Percentiles rank a stretch among this genome's conserved stretches.
phyloP scores from a whole-genome alignment of 2,888 invertebrate species.

The Anthophora plumipes region DNA sequence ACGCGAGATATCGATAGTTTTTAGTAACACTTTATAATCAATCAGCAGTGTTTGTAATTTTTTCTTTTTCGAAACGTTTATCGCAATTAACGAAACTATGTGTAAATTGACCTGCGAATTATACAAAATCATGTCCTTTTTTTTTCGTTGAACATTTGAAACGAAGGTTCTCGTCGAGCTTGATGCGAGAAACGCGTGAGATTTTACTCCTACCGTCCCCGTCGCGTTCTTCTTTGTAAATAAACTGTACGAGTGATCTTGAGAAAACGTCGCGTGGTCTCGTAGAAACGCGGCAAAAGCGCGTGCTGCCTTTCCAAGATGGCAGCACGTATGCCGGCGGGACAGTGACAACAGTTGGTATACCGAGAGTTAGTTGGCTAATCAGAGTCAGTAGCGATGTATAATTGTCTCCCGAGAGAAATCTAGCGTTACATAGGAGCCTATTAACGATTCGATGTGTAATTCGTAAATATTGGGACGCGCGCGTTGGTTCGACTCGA shows the following conservation, averaged over 20 bases:
- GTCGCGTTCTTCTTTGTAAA: constrained; percentile 56
- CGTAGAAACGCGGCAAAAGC: background rate
- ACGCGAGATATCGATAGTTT: background rate
- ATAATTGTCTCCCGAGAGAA: constrained; percentile 53
- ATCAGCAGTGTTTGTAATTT: background rate
- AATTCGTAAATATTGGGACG: constrained; percentile 52
- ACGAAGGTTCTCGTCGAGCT: background rate
- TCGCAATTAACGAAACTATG: background rate
- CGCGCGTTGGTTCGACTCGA: constrained; percentile 33
- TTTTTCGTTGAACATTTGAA: background rate
- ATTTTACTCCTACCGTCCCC: constrained; percentile 69
- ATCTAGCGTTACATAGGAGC: constrained; percentile 55
- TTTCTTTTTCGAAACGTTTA: background rate
- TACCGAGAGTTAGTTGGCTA: constrained; percentile 54
- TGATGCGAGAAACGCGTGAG: constrained; percentile 3
- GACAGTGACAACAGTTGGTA: background rate
- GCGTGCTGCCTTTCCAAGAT: background rate
- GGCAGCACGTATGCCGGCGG: background rate
- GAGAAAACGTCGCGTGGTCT: background rate
- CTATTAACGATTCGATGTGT: constrained; percentile 61
- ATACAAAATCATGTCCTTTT: too few relatives aligned
- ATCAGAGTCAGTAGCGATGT: constrained; percentile 58
- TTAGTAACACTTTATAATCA: background rate
- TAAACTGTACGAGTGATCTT: constrained; percentile 30
- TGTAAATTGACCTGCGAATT: too few relatives aligned